Evolutionary conservation across 2,888 invertebrate genomes (phyloP).

Genomic region (Megaustenia siamemsis): DNA sequence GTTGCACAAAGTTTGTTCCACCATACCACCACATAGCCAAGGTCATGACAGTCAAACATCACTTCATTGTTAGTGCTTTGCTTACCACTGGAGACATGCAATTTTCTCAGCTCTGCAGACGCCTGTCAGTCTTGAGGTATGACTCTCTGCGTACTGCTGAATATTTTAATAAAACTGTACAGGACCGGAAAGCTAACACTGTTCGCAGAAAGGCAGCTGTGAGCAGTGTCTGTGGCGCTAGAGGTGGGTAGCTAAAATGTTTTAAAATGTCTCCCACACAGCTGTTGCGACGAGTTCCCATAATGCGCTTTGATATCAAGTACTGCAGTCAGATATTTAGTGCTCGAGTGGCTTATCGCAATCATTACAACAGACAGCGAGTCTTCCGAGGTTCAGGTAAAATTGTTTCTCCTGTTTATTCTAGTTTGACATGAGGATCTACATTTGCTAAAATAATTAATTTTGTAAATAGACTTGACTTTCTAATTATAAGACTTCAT

Average conservation of each 20-base stretch:
- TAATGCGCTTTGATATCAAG: conserved; percentile 40
- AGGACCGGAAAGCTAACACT: conserved; percentile 51
- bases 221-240: conserved; percentile 4
- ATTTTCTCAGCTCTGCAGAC: conserved; percentile 47
- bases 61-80: not conserved
- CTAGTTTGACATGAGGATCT: not conserved
- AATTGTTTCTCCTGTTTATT: not conserved
- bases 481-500: not conserved
- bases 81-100: conserved; percentile 9
- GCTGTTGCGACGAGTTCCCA: conserved; percentile 42
- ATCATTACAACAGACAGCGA: conserved; percentile 43
- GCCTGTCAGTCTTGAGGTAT: conserved; percentile 44
- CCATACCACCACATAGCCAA: not conserved
- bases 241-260: conserved; percentile 35
- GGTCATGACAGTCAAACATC: not conserved
- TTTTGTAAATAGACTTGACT: not conserved
- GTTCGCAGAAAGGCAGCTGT: conserved; percentile 42
- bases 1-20: conserved; percentile 23
- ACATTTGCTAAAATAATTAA: too few relatives aligned
- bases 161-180: conserved; percentile 50
- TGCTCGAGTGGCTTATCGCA: conserved; percentile 46
- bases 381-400: conserved; percentile 28
- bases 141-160: conserved; percentile 23
- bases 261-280: conserved; percentile 37
- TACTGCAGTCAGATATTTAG: conserved; percentile 48